Evolutionary conservation across 2,113 vertebrate species (phyloP), one percentile per base, ranked within the genome.

Genomic region (Lagopus muta): DNA sequence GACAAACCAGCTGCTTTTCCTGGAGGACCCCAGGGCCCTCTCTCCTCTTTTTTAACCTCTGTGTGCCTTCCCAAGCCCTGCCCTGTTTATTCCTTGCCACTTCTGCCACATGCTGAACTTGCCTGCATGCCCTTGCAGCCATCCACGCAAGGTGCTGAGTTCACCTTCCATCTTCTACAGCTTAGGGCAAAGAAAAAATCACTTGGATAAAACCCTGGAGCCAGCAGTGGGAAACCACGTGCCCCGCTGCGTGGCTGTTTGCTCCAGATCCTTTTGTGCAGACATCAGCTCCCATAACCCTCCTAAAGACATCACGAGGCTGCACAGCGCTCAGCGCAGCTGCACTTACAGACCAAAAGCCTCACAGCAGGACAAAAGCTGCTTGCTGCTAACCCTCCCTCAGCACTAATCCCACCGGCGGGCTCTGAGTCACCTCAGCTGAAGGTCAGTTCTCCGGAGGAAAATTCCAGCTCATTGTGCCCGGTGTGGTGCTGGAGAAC

Each of bases 391-490:
- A 88, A 94, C 66, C 88, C 82, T 88, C 82, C 60, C 75, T 90
- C 69, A 6, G 76, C 2, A 22, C 82, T 96, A 97, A 95, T 96
- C 91, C 91, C 11, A 2, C 34, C 1, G 1, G 93, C 89, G 48
- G 72, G 87, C 88, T 78, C 91, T 66, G 60, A 92, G 85, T 92
- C 89, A 96, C 93, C 79, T 92, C 79, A 77, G 89, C 72, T 58
- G 34, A 85, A 92, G 92, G 94, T 95, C 92, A 96, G 54, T 64
- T 67, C 71, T 95, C 72, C 0, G 3, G 74, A 96, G 92, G 94
- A 95, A 96, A 96, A 96, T 94, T 95, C 96, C 95, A 95, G 67
- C 14, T 24, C 48, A 73, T 91, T 84, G 45, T 60, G 78, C 47
- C 42, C 71, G 85, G 28, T 15, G 38, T 36, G 17, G 79, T 36